Evolutionary conservation across 2,888 invertebrate species (phyloP).

Genomic region (Drosophila heteroneura): DNA sequence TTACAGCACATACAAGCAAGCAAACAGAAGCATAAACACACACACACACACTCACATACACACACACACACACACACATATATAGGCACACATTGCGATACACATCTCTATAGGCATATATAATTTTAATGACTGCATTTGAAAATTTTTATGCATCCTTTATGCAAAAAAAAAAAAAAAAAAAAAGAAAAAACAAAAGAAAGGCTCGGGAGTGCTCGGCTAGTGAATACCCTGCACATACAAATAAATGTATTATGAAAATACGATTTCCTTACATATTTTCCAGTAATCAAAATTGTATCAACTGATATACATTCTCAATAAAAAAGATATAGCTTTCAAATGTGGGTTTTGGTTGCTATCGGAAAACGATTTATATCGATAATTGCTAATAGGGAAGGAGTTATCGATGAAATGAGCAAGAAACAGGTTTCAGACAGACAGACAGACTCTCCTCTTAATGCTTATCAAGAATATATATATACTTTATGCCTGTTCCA

Average conservation of each 20-base stretch:
- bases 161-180: conserved; percentile 1
- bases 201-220: background rate
- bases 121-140: conserved; percentile 51
- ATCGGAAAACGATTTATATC: background rate
- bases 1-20: conserved; percentile 46
- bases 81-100: conserved; percentile 17
- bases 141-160: conserved; percentile 7
- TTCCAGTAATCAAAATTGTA: background rate
- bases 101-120: conserved; percentile 35
- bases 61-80: conserved; percentile 15
- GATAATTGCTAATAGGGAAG: background rate
- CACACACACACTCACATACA: conserved; percentile 16
- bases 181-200: background rate
- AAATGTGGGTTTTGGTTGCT: background rate
- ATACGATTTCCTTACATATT: background rate
- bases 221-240: background rate
- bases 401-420: background rate
- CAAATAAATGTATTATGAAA: background rate
- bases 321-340: too few species aligned
- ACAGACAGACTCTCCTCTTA: too few species aligned
- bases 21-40: conserved; percentile 33
- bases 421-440: background rate
- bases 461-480: background rate
- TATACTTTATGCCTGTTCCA: background rate
- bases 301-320: too few species aligned